These are phyloP conservation scores for Nannospalax galili DNA, from an alignment of 2,113 vertebrate genomes.

Conservation along the genomic window DNA sequence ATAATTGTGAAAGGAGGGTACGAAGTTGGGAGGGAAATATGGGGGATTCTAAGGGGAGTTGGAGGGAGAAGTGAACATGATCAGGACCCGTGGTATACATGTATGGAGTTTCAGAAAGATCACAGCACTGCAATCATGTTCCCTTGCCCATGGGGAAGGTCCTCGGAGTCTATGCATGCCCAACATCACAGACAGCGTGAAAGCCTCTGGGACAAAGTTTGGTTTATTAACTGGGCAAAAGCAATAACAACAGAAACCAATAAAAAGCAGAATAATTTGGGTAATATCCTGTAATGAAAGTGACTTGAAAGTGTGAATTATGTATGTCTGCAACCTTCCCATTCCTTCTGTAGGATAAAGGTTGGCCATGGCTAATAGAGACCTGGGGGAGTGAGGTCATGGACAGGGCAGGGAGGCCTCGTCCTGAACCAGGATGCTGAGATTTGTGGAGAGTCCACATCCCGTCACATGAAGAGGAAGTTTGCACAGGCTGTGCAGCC, in stretches of 20 bases:
- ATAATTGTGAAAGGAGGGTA: too few species aligned
- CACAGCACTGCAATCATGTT: not conserved
- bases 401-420: not conserved
- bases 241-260: not conserved
- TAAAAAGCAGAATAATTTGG: not conserved
- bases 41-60: too few species aligned
- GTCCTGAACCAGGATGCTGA: too few species aligned
- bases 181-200: not conserved
- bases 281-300: too few species aligned
- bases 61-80: too few species aligned
- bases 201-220: not conserved
- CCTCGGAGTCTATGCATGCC: not conserved
- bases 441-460: not conserved
- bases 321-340: not conserved
- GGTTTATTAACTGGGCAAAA: not conserved
- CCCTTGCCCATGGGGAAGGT: not conserved
- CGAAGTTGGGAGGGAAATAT: too few species aligned
- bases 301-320: not conserved
- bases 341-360: not conserved
- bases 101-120: too few species aligned
- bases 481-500: not conserved
- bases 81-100: too few species aligned
- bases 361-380: not conserved
- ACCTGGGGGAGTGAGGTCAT: accelerated
- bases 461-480: not conserved